phyloP scores from a whole-genome alignment of 2,113 vertebrate genomes.

The Oryzias melastigma region DNA sequence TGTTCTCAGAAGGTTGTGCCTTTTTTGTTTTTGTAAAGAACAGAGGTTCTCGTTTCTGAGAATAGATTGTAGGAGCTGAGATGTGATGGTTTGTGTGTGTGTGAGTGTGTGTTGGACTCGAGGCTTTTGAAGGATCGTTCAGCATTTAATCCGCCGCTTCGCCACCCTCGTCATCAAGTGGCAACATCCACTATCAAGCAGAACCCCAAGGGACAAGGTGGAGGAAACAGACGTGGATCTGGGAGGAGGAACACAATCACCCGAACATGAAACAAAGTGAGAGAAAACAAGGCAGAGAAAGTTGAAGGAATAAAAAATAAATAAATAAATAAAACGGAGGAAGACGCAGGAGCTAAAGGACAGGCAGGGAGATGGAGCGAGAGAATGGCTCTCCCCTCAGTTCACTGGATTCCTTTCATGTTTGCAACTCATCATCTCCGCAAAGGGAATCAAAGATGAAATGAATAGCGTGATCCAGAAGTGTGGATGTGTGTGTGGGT shows the following conservation, averaged over 20 bases:
- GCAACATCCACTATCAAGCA: constrained; percentile 51
- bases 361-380: constrained; percentile 35
- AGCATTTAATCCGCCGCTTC: constrained; percentile 71
- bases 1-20: background rate
- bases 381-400: constrained; percentile 44
- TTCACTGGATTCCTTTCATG: constrained; percentile 61
- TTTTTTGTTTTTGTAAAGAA: background rate
- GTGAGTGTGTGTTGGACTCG: constrained; percentile 25
- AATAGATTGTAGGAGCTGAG: constrained; percentile 60
- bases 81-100: constrained; percentile 29
- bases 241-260: constrained; percentile 28
- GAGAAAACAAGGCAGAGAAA: constrained; percentile 15
- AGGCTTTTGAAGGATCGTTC: constrained; percentile 52
- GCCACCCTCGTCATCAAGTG: constrained; percentile 60
- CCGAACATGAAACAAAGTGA: constrained; percentile 23
- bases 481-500: constrained; percentile 39
- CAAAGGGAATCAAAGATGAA: constrained; percentile 72
- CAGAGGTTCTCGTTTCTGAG: constrained; percentile 44
- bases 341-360: constrained; percentile 14
- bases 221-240: constrained; percentile 4
- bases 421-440: constrained; percentile 60
- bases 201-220: constrained; percentile 41
- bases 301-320: background rate
- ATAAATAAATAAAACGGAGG: constrained; percentile 9
- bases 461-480: constrained; percentile 55